Conservation (phyloP, 2,113 vertebrate genomes). For the Burhinus bistriatus region DNA sequence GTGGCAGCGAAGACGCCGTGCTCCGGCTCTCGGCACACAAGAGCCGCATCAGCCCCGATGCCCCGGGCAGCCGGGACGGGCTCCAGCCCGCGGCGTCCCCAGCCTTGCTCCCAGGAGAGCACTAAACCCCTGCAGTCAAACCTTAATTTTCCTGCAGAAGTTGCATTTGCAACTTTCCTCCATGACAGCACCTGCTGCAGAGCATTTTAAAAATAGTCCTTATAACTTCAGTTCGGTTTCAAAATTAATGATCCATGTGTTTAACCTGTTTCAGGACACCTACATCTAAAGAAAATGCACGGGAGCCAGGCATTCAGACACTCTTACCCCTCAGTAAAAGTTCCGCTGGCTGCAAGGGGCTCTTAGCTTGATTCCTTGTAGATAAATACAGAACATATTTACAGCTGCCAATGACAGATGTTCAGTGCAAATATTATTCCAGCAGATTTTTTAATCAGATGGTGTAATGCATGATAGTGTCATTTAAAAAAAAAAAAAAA, state of each 20-base stretch:
- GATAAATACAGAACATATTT: slow-evolving; percentile 56
- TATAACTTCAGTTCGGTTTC: rapidly evolving
- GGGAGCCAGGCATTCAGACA: not conserved
- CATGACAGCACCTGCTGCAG: rapidly evolving
- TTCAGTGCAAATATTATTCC: slow-evolving; percentile 65
- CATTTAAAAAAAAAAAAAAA: not conserved
- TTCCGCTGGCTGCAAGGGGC: slow-evolving; percentile 11
- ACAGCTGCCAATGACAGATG: slow-evolving; percentile 66
- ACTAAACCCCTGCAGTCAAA: rapidly evolving
- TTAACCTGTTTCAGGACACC: not conserved
- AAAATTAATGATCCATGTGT: rapidly evolving
- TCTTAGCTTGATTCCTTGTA: not conserved
- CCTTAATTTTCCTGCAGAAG: rapidly evolving
- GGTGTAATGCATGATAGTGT: slow-evolving; percentile 52
- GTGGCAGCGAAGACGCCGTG: too few species aligned
- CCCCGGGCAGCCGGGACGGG: too few species aligned
- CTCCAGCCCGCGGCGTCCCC: too few species aligned
- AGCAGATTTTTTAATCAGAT: slow-evolving; percentile 66
- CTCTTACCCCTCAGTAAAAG: not conserved
- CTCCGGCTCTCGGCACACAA: too few species aligned
- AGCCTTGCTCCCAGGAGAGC: not conserved
- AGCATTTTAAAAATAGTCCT: not conserved
- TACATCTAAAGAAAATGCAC: rapidly evolving
- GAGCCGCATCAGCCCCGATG: too few species aligned
- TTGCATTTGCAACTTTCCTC: rapidly evolving